Conservation (phyloP, 2,797 vertebrate species). For the Margarornis squamiger region DNA sequence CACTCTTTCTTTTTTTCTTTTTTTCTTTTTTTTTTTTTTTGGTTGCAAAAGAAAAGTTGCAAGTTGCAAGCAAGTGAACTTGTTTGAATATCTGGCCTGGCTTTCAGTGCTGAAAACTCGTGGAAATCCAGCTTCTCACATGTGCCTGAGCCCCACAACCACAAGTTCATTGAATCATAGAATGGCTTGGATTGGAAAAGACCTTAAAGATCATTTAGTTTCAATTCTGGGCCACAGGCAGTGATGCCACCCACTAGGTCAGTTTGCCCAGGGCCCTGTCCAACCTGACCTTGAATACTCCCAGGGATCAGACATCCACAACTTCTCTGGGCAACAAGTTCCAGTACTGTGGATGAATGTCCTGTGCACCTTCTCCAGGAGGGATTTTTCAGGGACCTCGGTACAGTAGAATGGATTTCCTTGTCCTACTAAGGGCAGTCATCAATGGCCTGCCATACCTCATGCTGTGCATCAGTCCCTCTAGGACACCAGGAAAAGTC, state of each 20-base stretch:
- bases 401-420: neutral
- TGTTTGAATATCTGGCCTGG: neutral
- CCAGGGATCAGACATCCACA: neutral
- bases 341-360: neutral
- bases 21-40: neutral
- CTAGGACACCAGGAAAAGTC: neutral
- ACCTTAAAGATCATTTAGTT: neutral
- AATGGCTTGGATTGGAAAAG: neutral
- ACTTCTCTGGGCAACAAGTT: neutral
- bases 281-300: neutral
- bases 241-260: neutral
- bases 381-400: neutral
- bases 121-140: neutral
- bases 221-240: accelerated
- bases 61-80: conserved; percentile 1
- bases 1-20: neutral
- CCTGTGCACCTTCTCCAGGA: accelerated
- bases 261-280: no score
- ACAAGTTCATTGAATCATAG: neutral
- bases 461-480: neutral
- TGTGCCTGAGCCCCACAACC: neutral
- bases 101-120: neutral
- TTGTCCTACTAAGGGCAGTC: neutral
- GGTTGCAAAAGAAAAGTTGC: neutral
- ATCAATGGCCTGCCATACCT: neutral